Base-by-base conservation (phyloP, 2,888 invertebrate species). In the Azorinus chamasolen region DNA sequence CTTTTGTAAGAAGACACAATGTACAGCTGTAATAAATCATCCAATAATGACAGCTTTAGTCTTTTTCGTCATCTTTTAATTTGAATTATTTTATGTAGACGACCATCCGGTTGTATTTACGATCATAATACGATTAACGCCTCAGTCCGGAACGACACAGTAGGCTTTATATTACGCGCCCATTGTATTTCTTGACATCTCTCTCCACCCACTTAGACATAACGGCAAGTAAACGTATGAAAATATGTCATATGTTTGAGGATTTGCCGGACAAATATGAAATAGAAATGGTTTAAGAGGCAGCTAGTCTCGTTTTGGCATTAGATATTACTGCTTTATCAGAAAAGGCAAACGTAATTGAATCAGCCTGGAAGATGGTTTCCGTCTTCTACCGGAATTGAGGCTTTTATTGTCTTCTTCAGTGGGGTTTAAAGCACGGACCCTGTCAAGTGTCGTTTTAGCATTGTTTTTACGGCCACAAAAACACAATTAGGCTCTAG, bases 231-330 rank as follows among this genome's bases (percentile, higher is more conserved):
- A 16, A 45, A 45, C 32, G 14, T 45, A 45, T 45, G n/a, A 45
- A 45, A 45, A 18, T 45, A 20, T 45, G 20, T 20, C 45, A 45
- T 45, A 45, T 45, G n/a, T 45, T 62, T 48, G 45, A 43, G n/a
- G 50, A 62, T 70, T 70, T 45, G 20, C 37, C 55, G 62, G 48
- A 37, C 63, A 62, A 70, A 46, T 70, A 70, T 70, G 55, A 70
- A 63, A 48, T 63, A 62, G 62, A 55, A 55, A 48, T 70, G 55
- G 63, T 70, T 70, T 72, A 72, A 46, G 72, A 64, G 65, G 72
- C 72, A 50, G 54, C 39, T 37, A 43, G 64, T 64, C 70, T 70
- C 54, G 57, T 55, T 62, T 63, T 50, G 37, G n/a, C 22, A 18
- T 32, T n/a, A 59, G 45, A 59, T 59, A 59, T 59, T 48, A 27